Evolutionary conservation across 2,797 vertebrate species (phyloP).

Genomic region (Gallinago solitaria): DNA sequence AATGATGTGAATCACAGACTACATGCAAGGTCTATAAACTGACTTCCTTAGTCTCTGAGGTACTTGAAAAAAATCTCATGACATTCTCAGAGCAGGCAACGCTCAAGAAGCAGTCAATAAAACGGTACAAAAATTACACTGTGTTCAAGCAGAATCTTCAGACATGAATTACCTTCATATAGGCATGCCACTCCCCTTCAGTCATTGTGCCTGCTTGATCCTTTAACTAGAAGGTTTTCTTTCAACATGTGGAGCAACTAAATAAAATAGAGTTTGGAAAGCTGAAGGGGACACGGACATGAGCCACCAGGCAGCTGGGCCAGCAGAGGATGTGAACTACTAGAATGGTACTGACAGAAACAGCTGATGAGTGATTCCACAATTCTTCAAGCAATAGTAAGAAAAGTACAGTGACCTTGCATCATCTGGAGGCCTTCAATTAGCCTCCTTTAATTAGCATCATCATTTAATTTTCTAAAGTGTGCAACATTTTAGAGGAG

Average conservation of each 20-base stretch:
- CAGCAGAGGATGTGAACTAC: neutral
- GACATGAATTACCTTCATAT: neutral
- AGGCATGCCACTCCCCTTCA: neutral
- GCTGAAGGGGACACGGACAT: neutral
- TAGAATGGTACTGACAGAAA: neutral
- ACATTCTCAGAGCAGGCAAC: neutral
- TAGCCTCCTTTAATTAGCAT: neutral
- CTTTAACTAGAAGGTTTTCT: neutral
- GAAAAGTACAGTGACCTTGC: neutral
- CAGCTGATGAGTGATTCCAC: neutral
- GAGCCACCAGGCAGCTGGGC: neutral
- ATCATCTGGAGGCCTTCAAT: neutral
- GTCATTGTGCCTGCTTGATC: rapidly evolving
- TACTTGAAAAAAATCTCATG: neutral
- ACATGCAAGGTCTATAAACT: neutral
- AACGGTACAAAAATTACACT: neutral
- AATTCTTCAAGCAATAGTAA: neutral
- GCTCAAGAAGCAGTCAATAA: neutral
- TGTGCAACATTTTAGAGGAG: neutral
- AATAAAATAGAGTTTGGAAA: slow-evolving; percentile 1
- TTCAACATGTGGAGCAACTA: neutral
- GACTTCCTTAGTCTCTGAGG: neutral
- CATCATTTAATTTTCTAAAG: neutral
- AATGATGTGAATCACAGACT: slow-evolving; percentile 21
- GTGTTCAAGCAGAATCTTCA: neutral